Base-by-base conservation (phyloP, 2,797 vertebrate genomes). In the Leptatherina wallacei region DNA sequence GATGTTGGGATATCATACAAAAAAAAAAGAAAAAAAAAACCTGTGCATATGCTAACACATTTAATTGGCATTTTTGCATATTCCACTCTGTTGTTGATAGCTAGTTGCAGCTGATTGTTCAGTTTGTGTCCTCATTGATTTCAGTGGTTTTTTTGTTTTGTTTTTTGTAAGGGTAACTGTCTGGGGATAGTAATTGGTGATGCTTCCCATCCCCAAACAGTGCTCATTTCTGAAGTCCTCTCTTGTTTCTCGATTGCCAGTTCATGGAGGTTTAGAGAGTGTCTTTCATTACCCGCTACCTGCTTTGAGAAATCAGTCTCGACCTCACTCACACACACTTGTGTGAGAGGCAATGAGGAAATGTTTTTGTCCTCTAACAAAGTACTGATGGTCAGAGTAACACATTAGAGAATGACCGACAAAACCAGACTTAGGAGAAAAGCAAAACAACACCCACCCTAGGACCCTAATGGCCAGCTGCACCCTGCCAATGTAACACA, bases 31-130 rank as follows among this genome's bases (percentile, higher is more conserved):
- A 85, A 89, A 85, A 89, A 75, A 90, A 92, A 90, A 82, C 86
- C 61, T 78, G 77, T 82, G 90, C 85, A 88, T 91, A 92, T 93
- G 89, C 92, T 92, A 94, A 94, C 92, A 90, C 92, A 93, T 94
- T 95, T 95, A 95, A 95, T 95, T 95, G 94, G 86, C 90, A 92
- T 94, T 94, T 95, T 95, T 95, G 92, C 94, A 94, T 95, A 94
- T 94, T 90, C 91, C 93, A 93, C 94, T 95, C 92, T 87, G 94
- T 91, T 91, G 91, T 92, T 92, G 93, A 95, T 94, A 90, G 93
- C 91, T 91, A 88, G 91, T 90, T 92, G 84, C 80, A 81, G 89
- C 86, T 95, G 94, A 95, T 95, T 95, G 93, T 94, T 94, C 86
- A 85, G 91, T 94, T 94, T 92, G 92, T 90, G 87, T 93, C 83